Evolutionary conservation across 2,888 invertebrate genomes (phyloP).

Genomic region (Papilio protenor): DNA sequence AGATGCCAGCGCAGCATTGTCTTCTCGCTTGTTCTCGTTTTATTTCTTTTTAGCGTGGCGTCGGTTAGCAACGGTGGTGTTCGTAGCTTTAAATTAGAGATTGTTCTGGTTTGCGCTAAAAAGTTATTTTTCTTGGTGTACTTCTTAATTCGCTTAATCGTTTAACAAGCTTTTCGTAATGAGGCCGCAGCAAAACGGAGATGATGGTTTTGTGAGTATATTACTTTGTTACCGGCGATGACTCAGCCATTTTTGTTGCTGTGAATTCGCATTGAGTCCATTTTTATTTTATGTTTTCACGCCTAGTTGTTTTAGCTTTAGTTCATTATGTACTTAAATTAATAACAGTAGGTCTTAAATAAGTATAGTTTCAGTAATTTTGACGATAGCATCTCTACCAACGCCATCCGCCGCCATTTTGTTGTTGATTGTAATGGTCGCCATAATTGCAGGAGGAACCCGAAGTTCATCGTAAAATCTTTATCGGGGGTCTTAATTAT

Average conservation of each 20-base stretch:
- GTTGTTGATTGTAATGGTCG: slow-evolving; percentile 61
- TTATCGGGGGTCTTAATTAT: slow-evolving; percentile 98
- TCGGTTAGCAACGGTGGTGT: slow-evolving; percentile 57
- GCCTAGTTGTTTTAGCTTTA: neutral
- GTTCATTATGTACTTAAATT: neutral
- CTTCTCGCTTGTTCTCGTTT: slow-evolving; percentile 31
- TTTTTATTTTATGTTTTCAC: slow-evolving; percentile 19
- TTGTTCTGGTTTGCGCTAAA: slow-evolving; percentile 40
- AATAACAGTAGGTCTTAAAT: neutral
- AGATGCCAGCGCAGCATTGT: neutral
- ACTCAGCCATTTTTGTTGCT: neutral
- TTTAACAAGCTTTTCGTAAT: slow-evolving; percentile 55
- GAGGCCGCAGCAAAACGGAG: slow-evolving; percentile 81
- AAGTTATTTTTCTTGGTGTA: slow-evolving; percentile 40
- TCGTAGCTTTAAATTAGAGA: slow-evolving; percentile 24
- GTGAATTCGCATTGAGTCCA: neutral
- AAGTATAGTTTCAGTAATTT: neutral
- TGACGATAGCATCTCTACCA: slow-evolving; percentile 28
- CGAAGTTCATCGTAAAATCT: slow-evolving; percentile 95
- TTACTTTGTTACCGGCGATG: slow-evolving; percentile 20
- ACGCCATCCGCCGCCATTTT: slow-evolving; percentile 80
- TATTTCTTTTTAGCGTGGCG: slow-evolving; percentile 78
- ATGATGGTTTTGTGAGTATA: slow-evolving; percentile 79
- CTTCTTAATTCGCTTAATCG: slow-evolving; percentile 33
- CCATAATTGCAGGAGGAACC: slow-evolving; percentile 85